Evolutionary conservation across 2,113 vertebrate species (phyloP).

Genomic region (Tachycineta bicolor): DNA sequence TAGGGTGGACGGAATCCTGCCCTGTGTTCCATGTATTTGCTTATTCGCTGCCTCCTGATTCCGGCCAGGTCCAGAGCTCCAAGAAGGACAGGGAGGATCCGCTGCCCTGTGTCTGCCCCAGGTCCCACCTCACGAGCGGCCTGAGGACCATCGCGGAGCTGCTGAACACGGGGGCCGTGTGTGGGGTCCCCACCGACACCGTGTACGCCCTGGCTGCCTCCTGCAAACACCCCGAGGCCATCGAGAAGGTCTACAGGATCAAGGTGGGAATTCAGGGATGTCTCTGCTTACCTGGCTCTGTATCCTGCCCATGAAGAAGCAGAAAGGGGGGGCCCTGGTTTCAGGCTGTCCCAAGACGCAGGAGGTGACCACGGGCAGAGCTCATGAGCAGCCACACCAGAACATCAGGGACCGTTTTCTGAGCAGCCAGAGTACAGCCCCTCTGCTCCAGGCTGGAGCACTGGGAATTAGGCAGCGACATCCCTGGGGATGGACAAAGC

Average conservation of each 20-base stretch:
- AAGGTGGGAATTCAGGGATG: conserved; percentile 72
- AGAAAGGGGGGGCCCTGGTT: neutral
- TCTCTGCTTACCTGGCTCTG: neutral
- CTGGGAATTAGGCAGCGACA: neutral
- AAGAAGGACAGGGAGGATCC: neutral
- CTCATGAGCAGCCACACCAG: neutral
- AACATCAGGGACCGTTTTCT: rapidly evolving
- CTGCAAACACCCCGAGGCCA: conserved; percentile 86
- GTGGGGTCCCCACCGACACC: conserved; percentile 88
- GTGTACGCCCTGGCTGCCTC: conserved; percentile 89
- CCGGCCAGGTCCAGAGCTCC: conserved; percentile 23
- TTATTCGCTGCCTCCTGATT: neutral
- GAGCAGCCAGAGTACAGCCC: neutral
- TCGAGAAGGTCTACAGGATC: conserved; percentile 88
- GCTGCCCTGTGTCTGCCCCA: conserved; percentile 71
- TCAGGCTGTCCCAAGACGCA: neutral
- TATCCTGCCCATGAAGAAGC: neutral
- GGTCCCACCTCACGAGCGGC: conserved; percentile 80
- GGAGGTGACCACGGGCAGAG: neutral
- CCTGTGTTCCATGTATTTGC: neutral
- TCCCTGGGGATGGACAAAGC: neutral
- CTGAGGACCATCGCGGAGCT: conserved; percentile 78
- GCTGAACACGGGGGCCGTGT: conserved; percentile 79
- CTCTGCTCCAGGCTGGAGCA: neutral
- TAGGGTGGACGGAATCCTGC: neutral